Percentiles rank a stretch among this genome's conserved stretches.
Conservation (phyloP, 2,797 vertebrate species). For the Masticophis lateralis region DNA sequence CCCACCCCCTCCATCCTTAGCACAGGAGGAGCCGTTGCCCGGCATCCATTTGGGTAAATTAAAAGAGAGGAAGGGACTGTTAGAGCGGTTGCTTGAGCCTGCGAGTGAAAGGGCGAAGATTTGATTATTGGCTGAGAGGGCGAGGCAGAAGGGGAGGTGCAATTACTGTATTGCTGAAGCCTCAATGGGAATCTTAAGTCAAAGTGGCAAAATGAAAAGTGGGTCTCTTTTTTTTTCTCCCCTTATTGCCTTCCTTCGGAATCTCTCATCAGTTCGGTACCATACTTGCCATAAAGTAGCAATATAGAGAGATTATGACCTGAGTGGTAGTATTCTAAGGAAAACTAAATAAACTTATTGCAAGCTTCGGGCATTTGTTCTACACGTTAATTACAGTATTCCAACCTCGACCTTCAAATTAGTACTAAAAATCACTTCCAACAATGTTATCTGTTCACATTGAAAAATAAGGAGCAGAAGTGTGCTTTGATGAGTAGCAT, state of each 20-base stretch:
- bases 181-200: not conserved
- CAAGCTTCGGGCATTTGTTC: not conserved
- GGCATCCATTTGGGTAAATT: not conserved
- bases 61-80: not conserved
- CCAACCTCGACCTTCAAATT: not conserved
- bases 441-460: too few relatives aligned
- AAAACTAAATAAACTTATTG: not conserved
- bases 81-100: not conserved
- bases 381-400: not conserved
- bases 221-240: rapidly evolving
- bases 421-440: not conserved
- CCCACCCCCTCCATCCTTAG: not conserved
- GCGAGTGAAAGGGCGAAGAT: not conserved
- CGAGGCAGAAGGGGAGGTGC: not conserved
- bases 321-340: not conserved
- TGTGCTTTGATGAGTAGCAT: not conserved
- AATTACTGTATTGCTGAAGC: not conserved
- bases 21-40: not conserved
- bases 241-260: not conserved
- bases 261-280: not conserved
- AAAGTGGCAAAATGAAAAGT: not conserved
- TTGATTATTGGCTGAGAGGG: not conserved
- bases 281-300: too few relatives aligned
- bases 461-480: not conserved
- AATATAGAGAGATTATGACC: not conserved